Conservation (phyloP, 2,888 invertebrate species). For the Nomada flava region DNA sequence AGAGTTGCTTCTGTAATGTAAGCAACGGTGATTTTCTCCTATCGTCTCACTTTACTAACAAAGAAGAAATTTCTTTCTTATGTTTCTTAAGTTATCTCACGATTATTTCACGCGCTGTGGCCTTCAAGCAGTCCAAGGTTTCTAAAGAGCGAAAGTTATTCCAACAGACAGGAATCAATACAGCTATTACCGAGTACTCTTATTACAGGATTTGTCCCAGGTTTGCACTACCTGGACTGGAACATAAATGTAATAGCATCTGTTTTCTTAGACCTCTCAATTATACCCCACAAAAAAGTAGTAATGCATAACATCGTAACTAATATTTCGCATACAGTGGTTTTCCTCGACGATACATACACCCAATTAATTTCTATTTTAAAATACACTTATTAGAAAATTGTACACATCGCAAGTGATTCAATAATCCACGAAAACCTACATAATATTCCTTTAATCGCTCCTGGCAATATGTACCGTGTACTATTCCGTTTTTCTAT, state of each 20-base stretch:
- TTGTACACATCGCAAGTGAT: no score
- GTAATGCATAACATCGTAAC: no score
- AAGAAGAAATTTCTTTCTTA: conserved; percentile 13
- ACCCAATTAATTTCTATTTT: no score
- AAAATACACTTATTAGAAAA: no score
- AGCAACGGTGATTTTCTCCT: not conserved
- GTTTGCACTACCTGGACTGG: not conserved
- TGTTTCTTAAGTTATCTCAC: conserved; percentile 1
- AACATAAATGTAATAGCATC: conserved; percentile 7
- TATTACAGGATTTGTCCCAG: conserved; percentile 4
- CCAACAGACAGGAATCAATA: conserved; percentile 7
- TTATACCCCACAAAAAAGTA: not conserved
- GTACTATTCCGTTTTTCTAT: no score
- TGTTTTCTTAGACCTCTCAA: conserved; percentile 1
- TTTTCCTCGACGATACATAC: no score
- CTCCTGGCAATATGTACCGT: no score
- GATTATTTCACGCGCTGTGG: conserved; percentile 29
- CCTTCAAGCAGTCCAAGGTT: conserved; percentile 23
- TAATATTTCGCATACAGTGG: no score
- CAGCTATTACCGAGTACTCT: conserved; percentile 9
- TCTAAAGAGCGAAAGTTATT: conserved; percentile 36
- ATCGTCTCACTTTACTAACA: not conserved
- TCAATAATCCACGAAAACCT: no score
- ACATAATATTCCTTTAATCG: no score
- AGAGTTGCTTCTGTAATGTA: no score